A percentile compares a stretch with the other conserved stretches of the same genome.
Evolutionary conservation across 1,140 invertebrate species (phyloP).

Genomic region (Medauroidea extradentata): DNA sequence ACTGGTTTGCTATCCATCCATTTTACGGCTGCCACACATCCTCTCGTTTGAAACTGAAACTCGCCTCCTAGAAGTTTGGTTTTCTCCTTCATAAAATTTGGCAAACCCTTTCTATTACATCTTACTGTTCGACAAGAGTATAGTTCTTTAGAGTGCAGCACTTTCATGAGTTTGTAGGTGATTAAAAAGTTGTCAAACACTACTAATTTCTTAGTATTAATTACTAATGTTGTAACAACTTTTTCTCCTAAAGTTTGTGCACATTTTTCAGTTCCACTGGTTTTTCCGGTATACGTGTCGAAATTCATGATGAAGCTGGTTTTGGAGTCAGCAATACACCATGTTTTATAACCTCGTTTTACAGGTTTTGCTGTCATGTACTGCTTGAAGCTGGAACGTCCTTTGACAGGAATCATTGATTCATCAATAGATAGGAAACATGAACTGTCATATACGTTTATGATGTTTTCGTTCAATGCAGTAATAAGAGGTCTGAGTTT

Average conservation of each 20-base stretch:
- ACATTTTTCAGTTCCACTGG: background rate
- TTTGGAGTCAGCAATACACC: constrained; percentile 5
- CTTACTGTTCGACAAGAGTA: constrained; percentile 29
- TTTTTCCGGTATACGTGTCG: constrained; percentile 25
- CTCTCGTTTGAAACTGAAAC: constrained; percentile 20
- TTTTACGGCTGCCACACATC: constrained; percentile 35
- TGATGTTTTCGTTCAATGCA: too few relatives aligned
- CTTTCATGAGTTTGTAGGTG: constrained; percentile 21
- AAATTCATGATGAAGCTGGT: constrained; percentile 21
- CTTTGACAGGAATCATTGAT: constrained; percentile 16
- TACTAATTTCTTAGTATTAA: constrained; percentile 22
- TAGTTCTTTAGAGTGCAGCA: constrained; percentile 14
- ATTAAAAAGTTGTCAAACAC: constrained; percentile 36
- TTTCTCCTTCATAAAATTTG: constrained; percentile 21
- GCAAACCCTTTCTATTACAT: constrained; percentile 17
- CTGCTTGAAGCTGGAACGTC: constrained; percentile 11
- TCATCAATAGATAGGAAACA: constrained; percentile 11
- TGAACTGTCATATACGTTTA: background rate
- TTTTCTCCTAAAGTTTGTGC: background rate
- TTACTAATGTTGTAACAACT: background rate
- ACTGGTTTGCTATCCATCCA: constrained; percentile 41
- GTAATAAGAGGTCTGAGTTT: too few relatives aligned
- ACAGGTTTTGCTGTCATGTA: constrained; percentile 13
- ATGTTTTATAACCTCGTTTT: constrained; percentile 22
- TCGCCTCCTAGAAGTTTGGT: constrained; percentile 23